Percentiles rank a stretch among this genome's conserved stretches.
Conservation (phyloP, 2,113 vertebrate species). For the Plecturocebus donacophilus region DNA sequence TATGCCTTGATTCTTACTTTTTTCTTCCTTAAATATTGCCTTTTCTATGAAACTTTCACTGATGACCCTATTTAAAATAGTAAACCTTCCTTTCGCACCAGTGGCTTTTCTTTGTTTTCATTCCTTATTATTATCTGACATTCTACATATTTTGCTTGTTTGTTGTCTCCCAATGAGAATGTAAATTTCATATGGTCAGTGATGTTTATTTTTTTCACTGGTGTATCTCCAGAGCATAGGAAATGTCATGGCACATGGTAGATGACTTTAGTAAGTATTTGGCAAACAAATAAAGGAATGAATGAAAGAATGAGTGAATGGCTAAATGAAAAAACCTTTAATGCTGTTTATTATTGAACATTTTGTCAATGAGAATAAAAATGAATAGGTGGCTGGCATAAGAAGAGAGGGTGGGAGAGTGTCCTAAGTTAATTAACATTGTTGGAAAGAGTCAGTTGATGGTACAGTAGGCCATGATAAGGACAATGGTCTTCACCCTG, state of each 20-base stretch:
- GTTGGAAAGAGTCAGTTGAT: background rate
- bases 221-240: background rate
- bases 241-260: background rate
- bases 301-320: background rate
- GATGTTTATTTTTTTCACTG: background rate
- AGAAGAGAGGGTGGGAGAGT: background rate
- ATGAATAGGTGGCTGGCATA: background rate
- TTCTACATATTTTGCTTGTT: background rate
- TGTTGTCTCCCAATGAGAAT: background rate
- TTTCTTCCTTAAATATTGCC: background rate
- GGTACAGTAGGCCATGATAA: background rate
- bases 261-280: background rate
- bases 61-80: background rate
- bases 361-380: background rate
- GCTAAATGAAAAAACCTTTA: background rate
- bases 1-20: background rate
- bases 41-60: background rate
- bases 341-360: background rate
- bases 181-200: background rate
- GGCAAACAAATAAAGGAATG: background rate
- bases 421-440: background rate
- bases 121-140: background rate
- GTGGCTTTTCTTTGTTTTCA: background rate
- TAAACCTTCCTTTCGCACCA: background rate
- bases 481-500: background rate